Evolutionary conservation across 2,113 vertebrate genomes (phyloP).

Genomic region (Sclerurus mexicanus): DNA sequence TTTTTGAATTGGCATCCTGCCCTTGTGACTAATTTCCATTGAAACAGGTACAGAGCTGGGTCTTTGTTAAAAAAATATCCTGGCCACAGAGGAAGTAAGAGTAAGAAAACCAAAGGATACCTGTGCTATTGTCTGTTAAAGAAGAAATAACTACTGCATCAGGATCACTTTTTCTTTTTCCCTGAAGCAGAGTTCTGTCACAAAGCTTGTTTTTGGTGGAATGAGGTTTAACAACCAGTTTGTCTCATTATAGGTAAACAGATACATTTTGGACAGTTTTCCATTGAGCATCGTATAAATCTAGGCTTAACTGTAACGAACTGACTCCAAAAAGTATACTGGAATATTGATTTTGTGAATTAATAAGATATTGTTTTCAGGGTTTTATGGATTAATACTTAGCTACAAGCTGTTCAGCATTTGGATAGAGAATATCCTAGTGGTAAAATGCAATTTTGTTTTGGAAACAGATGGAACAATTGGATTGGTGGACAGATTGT

Average conservation of each 20-base stretch:
- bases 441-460: slow-evolving; percentile 36
- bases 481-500: slow-evolving; percentile 8
- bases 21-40: not conserved
- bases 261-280: not conserved
- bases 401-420: slow-evolving; percentile 44
- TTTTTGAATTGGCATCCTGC: not conserved
- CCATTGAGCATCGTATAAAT: not conserved
- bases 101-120: not conserved
- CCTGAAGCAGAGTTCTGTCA: not conserved
- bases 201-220: not conserved
- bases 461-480: slow-evolving; percentile 31
- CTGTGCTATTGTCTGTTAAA: not conserved
- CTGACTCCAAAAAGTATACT: not conserved
- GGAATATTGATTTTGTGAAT: slow-evolving; percentile 47
- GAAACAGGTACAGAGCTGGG: not conserved
- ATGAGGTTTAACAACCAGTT: not conserved
- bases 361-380: slow-evolving; percentile 55
- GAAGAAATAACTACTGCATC: not conserved
- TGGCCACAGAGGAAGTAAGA: not conserved
- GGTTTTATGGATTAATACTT: slow-evolving; percentile 68
- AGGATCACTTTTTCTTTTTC: not conserved
- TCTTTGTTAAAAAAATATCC: not conserved
- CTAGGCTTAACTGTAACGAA: slow-evolving; percentile 15
- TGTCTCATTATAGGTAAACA: not conserved
- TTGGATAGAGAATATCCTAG: slow-evolving; percentile 36